Base-by-base conservation (phyloP, 2,888 invertebrate genomes). In the Hecatera dysodea region DNA sequence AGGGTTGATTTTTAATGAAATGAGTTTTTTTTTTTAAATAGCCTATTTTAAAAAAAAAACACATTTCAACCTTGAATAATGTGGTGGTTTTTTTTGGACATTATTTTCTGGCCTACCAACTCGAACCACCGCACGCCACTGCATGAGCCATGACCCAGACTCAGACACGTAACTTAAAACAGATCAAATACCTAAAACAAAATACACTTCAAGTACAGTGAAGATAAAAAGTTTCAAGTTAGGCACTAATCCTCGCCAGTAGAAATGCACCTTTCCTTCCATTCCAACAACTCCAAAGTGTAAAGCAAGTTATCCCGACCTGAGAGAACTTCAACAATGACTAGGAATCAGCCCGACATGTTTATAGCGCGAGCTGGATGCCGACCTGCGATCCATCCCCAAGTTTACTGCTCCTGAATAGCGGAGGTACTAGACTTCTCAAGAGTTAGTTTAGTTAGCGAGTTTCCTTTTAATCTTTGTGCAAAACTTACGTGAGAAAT, bases 391-490 rank as follows among this genome's bases (percentile, higher is more conserved):
- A 81, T 84, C 78, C 69, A 72, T 78, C 71, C 59, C 53, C 33
- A 70, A 81, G 63, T 75, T 82, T 72, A 64, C 56, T 67, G 46
- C 75, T 67, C 69, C 62, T 82, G 81, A 69, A 73, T 71, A 64
- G 56, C 24, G n/a, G 42, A 48, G 22, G 48, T 50, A 44, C 42
- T 29, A 2, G 39, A 78, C 12, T 48, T 67, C 39, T 46, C 56
- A 39, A 39, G 39, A 39, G n/a, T 36, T 46, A 50, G 50, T 48
- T 66, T 17, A 55, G n/a, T 59, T 67, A 19, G 11, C 12, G 12
- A 61, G 57, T 63, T 74, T 61, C 27, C 33, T 48, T 61, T 67
- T 73, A 76, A 79, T 66, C 56, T 36, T 56, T 55, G 24, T 56
- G 8, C 24, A 12, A 52, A 44, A 52, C 24, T 68, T 77, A 12